Evolutionary conservation across 2,888 invertebrate genomes (phyloP).

Genomic region (Nemoura dubitans): DNA sequence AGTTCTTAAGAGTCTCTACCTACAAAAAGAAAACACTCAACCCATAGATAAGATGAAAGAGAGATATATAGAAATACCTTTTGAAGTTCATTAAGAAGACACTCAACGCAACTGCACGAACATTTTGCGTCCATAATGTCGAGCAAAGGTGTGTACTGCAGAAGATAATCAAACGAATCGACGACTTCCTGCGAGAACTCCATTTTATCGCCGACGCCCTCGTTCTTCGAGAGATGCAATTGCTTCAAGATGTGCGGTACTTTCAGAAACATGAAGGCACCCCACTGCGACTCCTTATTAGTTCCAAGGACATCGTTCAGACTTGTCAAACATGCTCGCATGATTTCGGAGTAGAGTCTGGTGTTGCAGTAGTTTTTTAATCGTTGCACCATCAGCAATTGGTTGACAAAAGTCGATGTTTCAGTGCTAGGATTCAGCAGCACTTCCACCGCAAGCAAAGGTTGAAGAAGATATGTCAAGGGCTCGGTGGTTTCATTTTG

Average conservation of each 20-base stretch:
- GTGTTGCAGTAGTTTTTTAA: conserved; percentile 74
- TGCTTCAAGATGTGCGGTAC: conserved; percentile 83
- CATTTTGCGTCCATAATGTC: conserved; percentile 91
- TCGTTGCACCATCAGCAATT: conserved; percentile 75
- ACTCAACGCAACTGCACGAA: conserved; percentile 87
- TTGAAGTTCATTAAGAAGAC: conserved; percentile 81
- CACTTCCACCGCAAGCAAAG: conserved; percentile 84
- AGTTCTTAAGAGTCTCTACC: too few species aligned
- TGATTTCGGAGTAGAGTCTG: conserved; percentile 86
- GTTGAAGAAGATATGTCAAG: conserved; percentile 79
- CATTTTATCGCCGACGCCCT: conserved; percentile 58
- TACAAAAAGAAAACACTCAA: too few species aligned
- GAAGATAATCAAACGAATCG: conserved; percentile 83
- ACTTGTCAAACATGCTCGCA: conserved; percentile 89
- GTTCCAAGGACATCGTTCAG: conserved; percentile 86
- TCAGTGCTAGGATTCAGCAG: conserved; percentile 86
- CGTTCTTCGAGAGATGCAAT: conserved; percentile 68
- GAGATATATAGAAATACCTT: conserved; percentile 82
- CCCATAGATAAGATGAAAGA: too few species aligned
- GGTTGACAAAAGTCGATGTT: conserved; percentile 80
- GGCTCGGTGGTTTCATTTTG: conserved; percentile 68
- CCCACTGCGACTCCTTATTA: conserved; percentile 89
- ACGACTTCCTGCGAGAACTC: conserved; percentile 81
- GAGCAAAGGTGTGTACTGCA: conserved; percentile 83
- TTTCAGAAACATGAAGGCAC: conserved; percentile 92